Base-by-base conservation (phyloP, 2,888 invertebrate species). In the Sicus ferrugineus region DNA sequence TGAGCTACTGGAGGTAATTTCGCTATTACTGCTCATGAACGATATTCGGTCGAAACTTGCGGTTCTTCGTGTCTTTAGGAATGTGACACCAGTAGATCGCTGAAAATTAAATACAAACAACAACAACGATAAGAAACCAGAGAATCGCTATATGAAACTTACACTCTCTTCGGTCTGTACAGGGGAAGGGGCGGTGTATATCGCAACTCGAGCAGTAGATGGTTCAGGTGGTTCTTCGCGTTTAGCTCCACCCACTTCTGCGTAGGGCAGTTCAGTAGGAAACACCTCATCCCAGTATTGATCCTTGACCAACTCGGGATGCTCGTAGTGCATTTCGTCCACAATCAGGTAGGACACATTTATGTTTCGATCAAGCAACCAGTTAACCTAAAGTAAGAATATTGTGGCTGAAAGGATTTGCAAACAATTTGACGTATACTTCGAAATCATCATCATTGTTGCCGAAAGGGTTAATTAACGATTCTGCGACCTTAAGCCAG, bases 241-340 rank as follows among this genome's bases (percentile, higher is more conserved):
- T 46, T 70, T 69, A 0, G 56, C 67, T 9, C 70, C 71, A 16
- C 11, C 28, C 26, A 93, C 94, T 6, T 91, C 89, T 0, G 95
- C 93, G 84, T 95, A 94, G 0, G 95, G 94, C 76, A 95, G 83
- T 81, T 94, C 93, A 6, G 89, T 88, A 0, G 94, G 94, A 80
- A 94, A 93, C 72, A 94, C 90, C 81, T 94, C 92, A 80, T 95
- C 95, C 95, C 95, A 95, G 81, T 95, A 95, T 81, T 95, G 95
- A 86, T 95, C 95, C 68, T 88, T 89, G 56, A 95, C 90, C 73
- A 95, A 84, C 80, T 94, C 92, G 0, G 95, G 95, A 86, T 95
- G 94, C 77, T 94, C 93, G 84, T 94, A 92, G 81, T 95, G 95
- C 94, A 96, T 95, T 85, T 95, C 95, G 81, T 96, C 96, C 38